Base-by-base conservation (phyloP, 2,797 vertebrate genomes). In the Paguma larvata region DNA sequence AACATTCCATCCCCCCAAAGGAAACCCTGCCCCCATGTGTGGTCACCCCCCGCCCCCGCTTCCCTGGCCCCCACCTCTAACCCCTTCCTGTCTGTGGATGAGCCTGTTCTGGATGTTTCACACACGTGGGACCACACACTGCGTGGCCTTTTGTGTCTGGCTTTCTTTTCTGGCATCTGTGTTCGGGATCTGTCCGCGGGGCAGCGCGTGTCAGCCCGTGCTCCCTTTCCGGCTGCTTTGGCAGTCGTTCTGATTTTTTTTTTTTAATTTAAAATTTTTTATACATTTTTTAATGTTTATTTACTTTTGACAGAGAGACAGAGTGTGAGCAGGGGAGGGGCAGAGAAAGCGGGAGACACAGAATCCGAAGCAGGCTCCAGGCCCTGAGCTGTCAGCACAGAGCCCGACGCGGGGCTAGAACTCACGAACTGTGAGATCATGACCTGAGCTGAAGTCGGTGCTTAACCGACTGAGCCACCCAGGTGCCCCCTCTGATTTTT, bases 81-180 rank as follows among this genome's bases (percentile, higher is more conserved):
- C 32, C 11, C 1, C 41, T 51, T 82, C 16, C 63, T 1, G 2
- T 82, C 23, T 30, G 0, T 18, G 34, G 12, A 8, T 0, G 0
- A 10, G n/a, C 63, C 67, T 67, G 12, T 70, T 53, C 38, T 63
- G 68, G 73, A 15, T 1, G 0, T 44, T 15, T 62, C 73, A 9
- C 13, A 0, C 15, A 18, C 0, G 0, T 5, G 38, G 83, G 27
- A 5, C 25, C 48, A 10, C 10, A 32, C 15, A 0, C 6, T 0
- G 0, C 6, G 19, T 65, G 70, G 3, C 85, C 51, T 84, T 72
- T 7, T 8, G n/a, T 9, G 34, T 56, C 13, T 70, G 53, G 62
- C 6, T 41, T 44, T 56, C 27, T 46, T 30, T 44, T 19, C 18
- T 19, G 53, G 80, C 1, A 1, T 13, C 2, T 1, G 13, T 34